A percentile compares a stretch with the other conserved stretches of the same genome.
These are phyloP conservation scores for Phrynosoma platyrhinos DNA, from an alignment of 2,113 vertebrate genomes.

Conservation along the genomic window DNA sequence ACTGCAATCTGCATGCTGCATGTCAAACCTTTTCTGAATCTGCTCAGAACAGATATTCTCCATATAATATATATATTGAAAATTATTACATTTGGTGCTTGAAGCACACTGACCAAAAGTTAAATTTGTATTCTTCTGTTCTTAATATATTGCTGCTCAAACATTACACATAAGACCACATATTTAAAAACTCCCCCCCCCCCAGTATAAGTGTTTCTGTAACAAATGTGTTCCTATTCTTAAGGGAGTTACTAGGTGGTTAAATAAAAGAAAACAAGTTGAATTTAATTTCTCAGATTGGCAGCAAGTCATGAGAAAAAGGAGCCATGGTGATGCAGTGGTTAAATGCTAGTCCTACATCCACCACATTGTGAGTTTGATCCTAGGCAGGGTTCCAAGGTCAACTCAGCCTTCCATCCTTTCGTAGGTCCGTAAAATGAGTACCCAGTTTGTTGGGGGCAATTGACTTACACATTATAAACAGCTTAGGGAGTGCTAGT, in stretches of 20 bases:
- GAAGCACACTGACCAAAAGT: neutral
- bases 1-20: neutral
- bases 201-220: neutral
- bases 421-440: too few species aligned
- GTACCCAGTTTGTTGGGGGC: too few species aligned
- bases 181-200: too few species aligned
- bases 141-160: neutral
- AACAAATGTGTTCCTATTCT: neutral
- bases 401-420: too few species aligned
- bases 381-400: too few species aligned
- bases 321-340: too few species aligned
- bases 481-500: too few species aligned
- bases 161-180: neutral
- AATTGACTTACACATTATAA: too few species aligned
- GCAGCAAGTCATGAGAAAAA: too few species aligned
- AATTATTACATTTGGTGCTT: neutral
- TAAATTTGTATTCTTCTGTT: neutral
- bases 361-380: too few species aligned
- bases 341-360: too few species aligned
- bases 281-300: neutral
- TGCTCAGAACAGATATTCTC: neutral
- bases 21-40: neutral
- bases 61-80: neutral
- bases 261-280: neutral
- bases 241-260: slow-evolving; percentile 22